phyloP scores from a whole-genome alignment of 1,140 invertebrate species.

The Nymphalis io region DNA sequence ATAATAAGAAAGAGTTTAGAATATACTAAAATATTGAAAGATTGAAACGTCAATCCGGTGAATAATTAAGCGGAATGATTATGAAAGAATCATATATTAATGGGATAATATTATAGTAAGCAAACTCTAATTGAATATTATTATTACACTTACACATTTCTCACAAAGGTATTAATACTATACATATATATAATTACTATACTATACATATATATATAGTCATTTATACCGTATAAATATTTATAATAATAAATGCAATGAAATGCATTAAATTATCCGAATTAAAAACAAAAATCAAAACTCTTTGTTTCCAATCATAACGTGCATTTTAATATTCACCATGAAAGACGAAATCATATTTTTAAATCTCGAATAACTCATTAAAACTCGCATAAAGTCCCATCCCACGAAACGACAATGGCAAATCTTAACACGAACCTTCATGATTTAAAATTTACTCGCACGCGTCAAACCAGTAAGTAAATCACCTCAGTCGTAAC shows the following conservation, averaged over 20 bases:
- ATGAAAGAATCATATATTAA: too few relatives aligned
- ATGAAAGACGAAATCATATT: slow-evolving; percentile 50
- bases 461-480: slow-evolving; percentile 70
- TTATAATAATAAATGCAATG: neutral
- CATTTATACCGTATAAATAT: neutral
- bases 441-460: slow-evolving; percentile 65
- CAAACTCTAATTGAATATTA: too few relatives aligned
- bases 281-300: slow-evolving; percentile 12
- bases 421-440: slow-evolving; percentile 46
- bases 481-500: slow-evolving; percentile 75
- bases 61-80: too few relatives aligned
- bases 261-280: neutral
- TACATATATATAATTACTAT: too few relatives aligned
- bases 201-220: too few relatives aligned
- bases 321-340: slow-evolving; percentile 38
- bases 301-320: slow-evolving; percentile 22
- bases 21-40: too few relatives aligned
- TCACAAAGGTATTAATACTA: too few relatives aligned
- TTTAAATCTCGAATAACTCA: slow-evolving; percentile 68
- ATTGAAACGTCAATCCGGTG: too few relatives aligned
- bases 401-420: slow-evolving; percentile 59
- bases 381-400: slow-evolving; percentile 66
- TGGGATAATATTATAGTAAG: too few relatives aligned
- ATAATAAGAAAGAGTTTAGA: too few relatives aligned
- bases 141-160: too few relatives aligned